Evolutionary conservation across 2,113 vertebrate genomes (phyloP).

Genomic region (Peromyscus polionotus): DNA sequence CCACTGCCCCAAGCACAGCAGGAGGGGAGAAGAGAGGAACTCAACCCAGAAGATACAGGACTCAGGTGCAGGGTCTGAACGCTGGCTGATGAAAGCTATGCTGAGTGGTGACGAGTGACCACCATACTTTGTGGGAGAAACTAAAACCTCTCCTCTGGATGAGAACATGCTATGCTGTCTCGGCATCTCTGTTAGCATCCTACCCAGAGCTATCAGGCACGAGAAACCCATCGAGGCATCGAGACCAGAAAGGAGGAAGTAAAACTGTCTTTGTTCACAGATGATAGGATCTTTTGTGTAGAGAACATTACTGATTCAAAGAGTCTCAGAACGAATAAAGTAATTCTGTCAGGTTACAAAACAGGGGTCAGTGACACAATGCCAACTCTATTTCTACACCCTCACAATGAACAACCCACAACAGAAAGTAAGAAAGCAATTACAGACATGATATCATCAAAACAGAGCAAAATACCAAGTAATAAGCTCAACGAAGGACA

Average conservation of each 20-base stretch:
- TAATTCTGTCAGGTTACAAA: not conserved
- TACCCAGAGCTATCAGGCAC: not conserved
- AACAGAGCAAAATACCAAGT: not conserved
- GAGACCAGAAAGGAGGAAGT: not conserved
- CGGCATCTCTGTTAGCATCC: not conserved
- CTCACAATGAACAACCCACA: slow-evolving; percentile 13
- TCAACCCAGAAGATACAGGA: not conserved
- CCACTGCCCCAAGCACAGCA: not conserved
- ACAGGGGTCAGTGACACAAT: not conserved
- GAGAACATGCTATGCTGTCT: not conserved
- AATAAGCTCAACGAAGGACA: slow-evolving; percentile 17
- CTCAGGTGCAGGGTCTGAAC: not conserved
- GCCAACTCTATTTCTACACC: not conserved
- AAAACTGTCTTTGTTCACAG: not conserved
- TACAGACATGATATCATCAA: not conserved
- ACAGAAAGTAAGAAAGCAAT: not conserved
- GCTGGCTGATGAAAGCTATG: not conserved
- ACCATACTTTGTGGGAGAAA: not conserved
- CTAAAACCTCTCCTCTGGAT: not conserved
- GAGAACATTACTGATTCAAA: not conserved
- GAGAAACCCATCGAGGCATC: not conserved
- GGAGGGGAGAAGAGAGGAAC: not conserved
- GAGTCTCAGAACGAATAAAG: not conserved
- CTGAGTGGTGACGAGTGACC: not conserved
- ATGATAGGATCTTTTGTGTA: not conserved